A percentile compares a stretch with the other conserved stretches of the same genome.
These are phyloP conservation scores for Pelecanus crispus DNA, from an alignment of 2,113 vertebrate genomes.

Conservation along the genomic window DNA sequence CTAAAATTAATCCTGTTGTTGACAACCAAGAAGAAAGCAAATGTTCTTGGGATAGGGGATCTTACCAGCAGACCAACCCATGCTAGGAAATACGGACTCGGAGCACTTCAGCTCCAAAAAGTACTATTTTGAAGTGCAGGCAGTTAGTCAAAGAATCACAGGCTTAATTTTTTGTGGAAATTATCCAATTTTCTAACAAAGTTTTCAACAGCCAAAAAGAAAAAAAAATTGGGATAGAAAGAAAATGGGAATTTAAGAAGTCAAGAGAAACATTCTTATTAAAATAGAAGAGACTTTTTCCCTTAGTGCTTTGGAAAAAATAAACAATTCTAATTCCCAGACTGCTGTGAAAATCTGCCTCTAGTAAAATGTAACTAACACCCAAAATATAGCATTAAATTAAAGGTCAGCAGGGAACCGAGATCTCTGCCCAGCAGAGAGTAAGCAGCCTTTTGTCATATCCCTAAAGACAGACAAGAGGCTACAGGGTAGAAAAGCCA, in stretches of 20 bases:
- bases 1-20: not conserved
- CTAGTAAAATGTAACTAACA: not conserved
- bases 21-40: not conserved
- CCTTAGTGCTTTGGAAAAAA: not conserved
- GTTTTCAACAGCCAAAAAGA: not conserved
- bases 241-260: not conserved
- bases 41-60: not conserved
- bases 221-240: not conserved
- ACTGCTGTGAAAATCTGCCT: not conserved
- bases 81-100: not conserved
- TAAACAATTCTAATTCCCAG: slow-evolving; percentile 23
- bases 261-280: not conserved
- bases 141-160: not conserved
- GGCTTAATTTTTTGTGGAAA: not conserved
- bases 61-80: not conserved
- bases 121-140: not conserved
- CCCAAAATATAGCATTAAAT: slow-evolving; percentile 14
- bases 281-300: not conserved
- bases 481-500: not conserved
- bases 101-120: not conserved
- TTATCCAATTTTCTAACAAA: not conserved
- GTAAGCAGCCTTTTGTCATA: not conserved
- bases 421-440: slow-evolving; percentile 10
- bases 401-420: slow-evolving; percentile 26
- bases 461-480: not conserved